Evolutionary conservation across 2,888 invertebrate genomes (phyloP).

Genomic region (Phragmatobia fuliginosa): DNA sequence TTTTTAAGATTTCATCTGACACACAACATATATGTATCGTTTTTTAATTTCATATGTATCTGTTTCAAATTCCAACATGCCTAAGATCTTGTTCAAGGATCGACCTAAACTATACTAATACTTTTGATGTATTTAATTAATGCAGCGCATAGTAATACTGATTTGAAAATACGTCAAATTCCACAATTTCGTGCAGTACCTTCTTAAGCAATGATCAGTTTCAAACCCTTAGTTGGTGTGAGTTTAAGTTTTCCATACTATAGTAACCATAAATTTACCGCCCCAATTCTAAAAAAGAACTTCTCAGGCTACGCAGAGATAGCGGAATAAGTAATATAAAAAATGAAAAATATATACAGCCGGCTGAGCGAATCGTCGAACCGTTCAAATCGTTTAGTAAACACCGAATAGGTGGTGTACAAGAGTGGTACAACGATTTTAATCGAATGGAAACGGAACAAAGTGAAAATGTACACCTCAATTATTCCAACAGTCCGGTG

Average conservation of each 20-base stretch:
- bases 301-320: background rate
- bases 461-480: slow-evolving; percentile 87
- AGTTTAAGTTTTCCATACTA: background rate
- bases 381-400: slow-evolving; percentile 86
- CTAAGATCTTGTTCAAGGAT: too few species aligned
- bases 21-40: too few species aligned
- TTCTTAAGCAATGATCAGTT: too few species aligned
- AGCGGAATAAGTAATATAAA: slow-evolving; percentile 39
- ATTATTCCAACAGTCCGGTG: slow-evolving; percentile 82
- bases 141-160: too few species aligned
- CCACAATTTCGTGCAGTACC: too few species aligned
- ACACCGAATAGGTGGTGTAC: slow-evolving; percentile 84
- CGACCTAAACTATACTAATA: too few species aligned
- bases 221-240: too few species aligned
- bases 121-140: too few species aligned
- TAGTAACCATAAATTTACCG: background rate
- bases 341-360: slow-evolving; percentile 68
- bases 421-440: slow-evolving; percentile 85
- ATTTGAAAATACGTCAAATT: too few species aligned
- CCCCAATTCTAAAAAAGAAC: background rate
- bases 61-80: too few species aligned
- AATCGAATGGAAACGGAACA: slow-evolving; percentile 87
- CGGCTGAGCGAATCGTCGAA: slow-evolving; percentile 77
- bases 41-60: too few species aligned
- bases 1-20: too few species aligned